A percentile compares a stretch with the other conserved stretches of the same genome.
phyloP scores from a whole-genome alignment of 2,888 invertebrate species.

The Serrognathus titanus region DNA sequence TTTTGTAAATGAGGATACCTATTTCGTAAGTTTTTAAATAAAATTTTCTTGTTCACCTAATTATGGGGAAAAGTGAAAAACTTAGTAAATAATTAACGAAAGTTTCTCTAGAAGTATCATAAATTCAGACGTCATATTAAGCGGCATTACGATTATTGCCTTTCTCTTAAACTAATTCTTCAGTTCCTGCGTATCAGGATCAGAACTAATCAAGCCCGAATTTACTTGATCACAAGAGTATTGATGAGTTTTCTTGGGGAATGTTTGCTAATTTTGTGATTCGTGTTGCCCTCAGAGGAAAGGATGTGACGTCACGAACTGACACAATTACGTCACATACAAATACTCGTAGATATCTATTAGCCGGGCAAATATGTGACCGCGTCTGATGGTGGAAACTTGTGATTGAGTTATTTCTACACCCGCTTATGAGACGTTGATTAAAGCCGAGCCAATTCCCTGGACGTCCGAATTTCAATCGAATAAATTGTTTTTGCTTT shows the following conservation, averaged over 20 bases:
- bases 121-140: no score
- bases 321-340: slow-evolving; percentile 37
- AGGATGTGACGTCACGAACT: slow-evolving; percentile 36
- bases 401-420: slow-evolving; percentile 44
- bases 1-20: no score
- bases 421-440: slow-evolving; percentile 39
- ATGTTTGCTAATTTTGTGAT: slow-evolving; percentile 30
- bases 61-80: no score
- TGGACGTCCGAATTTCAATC: slow-evolving; percentile 22
- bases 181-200: slow-evolving; percentile 9
- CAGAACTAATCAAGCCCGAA: slow-evolving; percentile 18
- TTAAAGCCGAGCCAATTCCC: slow-evolving; percentile 43
- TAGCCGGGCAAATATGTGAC: slow-evolving; percentile 36
- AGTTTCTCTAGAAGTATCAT: no score
- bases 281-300: slow-evolving; percentile 26
- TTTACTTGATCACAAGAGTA: slow-evolving; percentile 16
- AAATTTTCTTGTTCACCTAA: no score
- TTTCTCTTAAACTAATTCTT: slow-evolving; percentile 1
- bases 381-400: slow-evolving; percentile 42
- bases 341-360: slow-evolving; percentile 47
- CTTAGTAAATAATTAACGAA: no score
- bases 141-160: no score
- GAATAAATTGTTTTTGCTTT: neutral
- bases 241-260: slow-evolving; percentile 26
- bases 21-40: no score